Conservation (phyloP, 2,113 vertebrate species). For the Morone saxatilis region DNA sequence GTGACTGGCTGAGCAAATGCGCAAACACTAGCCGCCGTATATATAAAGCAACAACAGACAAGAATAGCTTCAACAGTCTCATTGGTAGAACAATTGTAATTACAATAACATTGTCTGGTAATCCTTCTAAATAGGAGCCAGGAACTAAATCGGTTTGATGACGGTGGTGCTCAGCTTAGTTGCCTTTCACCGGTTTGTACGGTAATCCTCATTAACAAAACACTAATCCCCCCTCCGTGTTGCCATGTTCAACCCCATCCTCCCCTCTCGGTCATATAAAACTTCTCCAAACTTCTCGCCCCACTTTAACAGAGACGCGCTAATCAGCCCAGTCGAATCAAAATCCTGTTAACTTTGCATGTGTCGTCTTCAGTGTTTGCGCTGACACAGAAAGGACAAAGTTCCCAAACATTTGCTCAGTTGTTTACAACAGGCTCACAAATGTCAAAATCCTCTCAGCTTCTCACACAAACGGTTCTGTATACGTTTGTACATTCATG, state of each 20-base stretch:
- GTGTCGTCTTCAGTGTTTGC: background rate
- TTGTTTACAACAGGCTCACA: constrained; percentile 60
- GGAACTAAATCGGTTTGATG: constrained; percentile 78
- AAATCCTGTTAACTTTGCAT: constrained; percentile 14
- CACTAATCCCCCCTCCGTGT: constrained; percentile 66
- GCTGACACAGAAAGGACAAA: constrained; percentile 21
- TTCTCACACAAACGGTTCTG: background rate
- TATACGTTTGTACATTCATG: constrained; percentile 44
- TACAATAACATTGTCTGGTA: constrained; percentile 81
- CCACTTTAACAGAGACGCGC: constrained; percentile 36
- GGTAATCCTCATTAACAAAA: constrained; percentile 79
- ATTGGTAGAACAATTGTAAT: constrained; percentile 79
- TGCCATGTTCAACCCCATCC: constrained; percentile 28
- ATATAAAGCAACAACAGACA: constrained; percentile 50
- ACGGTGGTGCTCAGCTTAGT: constrained; percentile 65
- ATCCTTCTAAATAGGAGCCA: constrained; percentile 80
- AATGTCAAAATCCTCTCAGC: constrained; percentile 51
- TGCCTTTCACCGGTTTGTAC: constrained; percentile 70
- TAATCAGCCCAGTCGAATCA: constrained; percentile 3
- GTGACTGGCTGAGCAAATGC: constrained; percentile 2
- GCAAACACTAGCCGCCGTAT: constrained; percentile 5
- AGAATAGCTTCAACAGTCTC: constrained; percentile 64
- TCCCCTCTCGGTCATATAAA: constrained; percentile 14
- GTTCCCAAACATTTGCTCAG: constrained; percentile 1
- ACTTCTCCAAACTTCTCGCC: constrained; percentile 66